phyloP scores from a whole-genome alignment of 2,797 vertebrate species.

The Coracias cyanogaster region DNA sequence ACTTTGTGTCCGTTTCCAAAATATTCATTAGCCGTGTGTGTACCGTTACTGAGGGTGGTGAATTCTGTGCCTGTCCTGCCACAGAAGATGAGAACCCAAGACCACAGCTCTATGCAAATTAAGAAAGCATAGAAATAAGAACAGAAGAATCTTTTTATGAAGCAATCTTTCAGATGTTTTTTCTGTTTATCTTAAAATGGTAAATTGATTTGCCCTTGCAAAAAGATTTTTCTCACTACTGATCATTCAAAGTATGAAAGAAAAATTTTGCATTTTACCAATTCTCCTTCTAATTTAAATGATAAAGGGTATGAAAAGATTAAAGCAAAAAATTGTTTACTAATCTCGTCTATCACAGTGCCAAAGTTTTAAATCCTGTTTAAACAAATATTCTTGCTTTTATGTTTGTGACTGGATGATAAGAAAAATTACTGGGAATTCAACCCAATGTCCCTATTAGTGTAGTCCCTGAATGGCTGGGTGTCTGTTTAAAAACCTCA shows the following conservation, averaged over 20 bases:
- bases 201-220: not conserved
- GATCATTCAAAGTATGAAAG: slow-evolving; percentile 5
- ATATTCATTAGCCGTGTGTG: not conserved
- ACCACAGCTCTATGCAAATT: not conserved
- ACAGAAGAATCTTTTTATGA: not conserved
- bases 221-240: not conserved
- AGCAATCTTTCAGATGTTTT: not conserved
- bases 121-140: not conserved
- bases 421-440: not conserved
- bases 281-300: slow-evolving; percentile 7
- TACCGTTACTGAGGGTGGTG: not conserved
- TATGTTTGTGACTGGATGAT: slow-evolving; percentile 5
- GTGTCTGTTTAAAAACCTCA: not conserved
- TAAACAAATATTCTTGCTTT: slow-evolving; percentile 44
- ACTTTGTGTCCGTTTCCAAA: not conserved
- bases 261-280: slow-evolving; percentile 22
- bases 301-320: not conserved
- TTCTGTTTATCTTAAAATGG: not conserved
- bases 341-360: not conserved
- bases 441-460: not conserved
- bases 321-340: slow-evolving; percentile 15
- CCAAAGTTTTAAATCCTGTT: slow-evolving; percentile 32
- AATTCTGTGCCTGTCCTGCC: not conserved
- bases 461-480: not conserved
- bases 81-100: not conserved